phyloP scores from a whole-genome alignment of 2,888 invertebrate genomes.

The Drosophila hamatofila region DNA sequence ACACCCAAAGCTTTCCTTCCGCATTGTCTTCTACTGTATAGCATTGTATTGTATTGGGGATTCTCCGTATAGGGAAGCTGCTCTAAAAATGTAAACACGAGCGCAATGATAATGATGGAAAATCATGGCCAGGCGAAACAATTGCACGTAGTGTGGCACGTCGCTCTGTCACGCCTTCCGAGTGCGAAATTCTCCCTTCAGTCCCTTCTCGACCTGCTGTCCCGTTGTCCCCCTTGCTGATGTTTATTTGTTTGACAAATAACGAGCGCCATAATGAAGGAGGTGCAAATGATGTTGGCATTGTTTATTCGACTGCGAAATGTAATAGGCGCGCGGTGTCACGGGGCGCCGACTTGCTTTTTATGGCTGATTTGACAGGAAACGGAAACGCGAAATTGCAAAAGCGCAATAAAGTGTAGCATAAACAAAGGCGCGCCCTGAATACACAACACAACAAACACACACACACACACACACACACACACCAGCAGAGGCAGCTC shows the following conservation, averaged over 20 bases:
- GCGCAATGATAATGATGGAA: slow-evolving; percentile 76
- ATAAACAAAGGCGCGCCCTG: slow-evolving; percentile 77
- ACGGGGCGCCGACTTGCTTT: slow-evolving; percentile 66
- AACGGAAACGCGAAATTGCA: slow-evolving; percentile 81
- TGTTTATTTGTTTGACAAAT: slow-evolving; percentile 82
- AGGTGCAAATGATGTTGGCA: slow-evolving; percentile 82
- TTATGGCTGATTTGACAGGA: slow-evolving; percentile 81
- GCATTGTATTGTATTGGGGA: slow-evolving; percentile 23
- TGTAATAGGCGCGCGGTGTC: slow-evolving; percentile 78
- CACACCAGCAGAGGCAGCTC: not conserved
- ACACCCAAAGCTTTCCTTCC: not conserved
- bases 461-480: not conserved
- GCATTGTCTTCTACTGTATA: not conserved
- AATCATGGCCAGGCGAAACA: slow-evolving; percentile 72
- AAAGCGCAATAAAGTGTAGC: slow-evolving; percentile 82
- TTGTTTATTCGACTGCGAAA: slow-evolving; percentile 82
- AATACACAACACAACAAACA: slow-evolving; percentile 68
- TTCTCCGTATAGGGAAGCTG: slow-evolving; percentile 34
- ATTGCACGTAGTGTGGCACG: slow-evolving; percentile 68
- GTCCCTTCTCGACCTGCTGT: no score
- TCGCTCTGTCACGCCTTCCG: slow-evolving; percentile 45
- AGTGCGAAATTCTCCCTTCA: slow-evolving; percentile 5
- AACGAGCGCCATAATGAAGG: slow-evolving; percentile 81
- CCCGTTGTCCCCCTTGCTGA: not conserved
- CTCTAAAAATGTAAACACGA: slow-evolving; percentile 75